Conservation (phyloP, 2,113 vertebrate species). For the Phylloscopus whistleri region DNA sequence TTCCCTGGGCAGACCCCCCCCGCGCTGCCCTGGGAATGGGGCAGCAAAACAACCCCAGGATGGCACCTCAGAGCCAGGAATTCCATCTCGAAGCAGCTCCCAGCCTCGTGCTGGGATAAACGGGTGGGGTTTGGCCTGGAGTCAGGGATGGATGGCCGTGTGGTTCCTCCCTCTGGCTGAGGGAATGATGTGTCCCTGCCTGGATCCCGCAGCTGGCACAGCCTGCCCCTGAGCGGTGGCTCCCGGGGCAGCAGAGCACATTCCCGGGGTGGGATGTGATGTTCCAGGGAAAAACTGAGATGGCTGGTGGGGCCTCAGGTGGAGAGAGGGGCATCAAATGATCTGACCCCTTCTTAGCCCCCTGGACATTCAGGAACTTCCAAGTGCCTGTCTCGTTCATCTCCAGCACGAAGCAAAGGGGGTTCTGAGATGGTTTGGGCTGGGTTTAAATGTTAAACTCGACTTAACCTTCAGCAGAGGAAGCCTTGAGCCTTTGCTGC, state of each 20-base stretch:
- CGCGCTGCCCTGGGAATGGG: fast-evolving
- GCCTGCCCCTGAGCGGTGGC: background rate
- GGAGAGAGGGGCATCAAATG: background rate
- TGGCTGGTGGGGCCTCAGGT: background rate
- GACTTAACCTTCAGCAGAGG: background rate
- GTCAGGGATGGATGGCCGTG: background rate
- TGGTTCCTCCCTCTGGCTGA: background rate
- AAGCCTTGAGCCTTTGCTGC: background rate
- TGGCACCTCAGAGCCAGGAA: background rate
- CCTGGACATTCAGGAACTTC: background rate
- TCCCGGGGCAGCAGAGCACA: background rate
- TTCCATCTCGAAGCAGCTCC: background rate
- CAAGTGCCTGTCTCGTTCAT: background rate
- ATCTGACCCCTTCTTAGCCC: background rate
- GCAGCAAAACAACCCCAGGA: background rate
- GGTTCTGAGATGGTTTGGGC: background rate
- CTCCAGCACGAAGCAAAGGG: background rate
- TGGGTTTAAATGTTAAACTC: background rate
- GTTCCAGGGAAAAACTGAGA: background rate
- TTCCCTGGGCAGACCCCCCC: fast-evolving
- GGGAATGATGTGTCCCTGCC: background rate
- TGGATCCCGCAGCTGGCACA: background rate
- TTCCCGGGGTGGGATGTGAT: fast-evolving
- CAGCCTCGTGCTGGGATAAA: background rate
- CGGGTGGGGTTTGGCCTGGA: background rate